Base-by-base conservation (phyloP, 2,113 vertebrate genomes). In the Trogon surrucura region DNA sequence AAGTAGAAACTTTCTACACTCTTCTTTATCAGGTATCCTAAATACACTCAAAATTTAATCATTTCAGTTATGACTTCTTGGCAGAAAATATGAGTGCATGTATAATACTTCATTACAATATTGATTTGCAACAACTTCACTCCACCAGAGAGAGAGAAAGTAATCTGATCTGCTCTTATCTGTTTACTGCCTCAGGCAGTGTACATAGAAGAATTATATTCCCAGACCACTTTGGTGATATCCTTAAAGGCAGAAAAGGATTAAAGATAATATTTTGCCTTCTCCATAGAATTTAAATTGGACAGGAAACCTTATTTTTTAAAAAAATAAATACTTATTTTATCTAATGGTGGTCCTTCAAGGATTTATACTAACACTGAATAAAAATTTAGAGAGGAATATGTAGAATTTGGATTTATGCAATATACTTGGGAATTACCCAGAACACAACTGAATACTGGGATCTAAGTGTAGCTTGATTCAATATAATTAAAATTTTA, bases 81-180 rank as follows among this genome's bases (percentile, higher is more conserved):
- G 27, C 65, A 21, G 11, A 72, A 95, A 88, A 61, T 67, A 82
- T n/a, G 44, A 80, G 13, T 85, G 23, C 14, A 41, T 77, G 16
- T 88, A 77, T 77, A 90, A 83, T 77, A 65, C 30, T 85, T 91
- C 58, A 88, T 93, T 85, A 82, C 54, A 85, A 80, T 83, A 80
- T 45, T 88, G 85, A 80, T 90, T 91, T 80, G 53, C 48, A 69
- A 38, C 57, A 82, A 22, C n/a, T 95, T 94, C 71, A 64, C 25
- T 53, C 4, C 0, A 30, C 38, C 69, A 74, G 7, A 61, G 29
- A 61, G 57, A 75, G 44, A 75, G 20, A 72, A 15, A 32, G 13
- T 85, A 96, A 95, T 91, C 80, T 83, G 71, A 92, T 92, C 82
- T 83, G 11, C 58, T 66, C 16, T 92, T 86, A 85, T 83, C 50